A percentile compares a stretch with the other conserved stretches of the same genome.
Evolutionary conservation across 2,888 invertebrate species (phyloP).

Genomic region (Neelides folsomi): DNA sequence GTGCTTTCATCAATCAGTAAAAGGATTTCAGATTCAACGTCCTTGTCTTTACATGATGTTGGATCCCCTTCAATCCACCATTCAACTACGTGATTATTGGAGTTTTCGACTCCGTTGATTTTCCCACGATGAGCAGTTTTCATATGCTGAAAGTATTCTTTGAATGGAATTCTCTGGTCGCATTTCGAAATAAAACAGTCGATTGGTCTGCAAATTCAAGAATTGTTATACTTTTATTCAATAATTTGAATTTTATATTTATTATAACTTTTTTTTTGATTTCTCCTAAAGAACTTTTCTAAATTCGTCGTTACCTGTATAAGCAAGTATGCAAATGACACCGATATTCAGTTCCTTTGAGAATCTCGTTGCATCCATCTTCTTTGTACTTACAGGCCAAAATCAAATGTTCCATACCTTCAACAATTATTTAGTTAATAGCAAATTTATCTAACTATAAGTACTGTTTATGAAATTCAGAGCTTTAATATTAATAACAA

Average conservation of each 20-base stretch:
- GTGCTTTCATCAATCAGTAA: too few species aligned
- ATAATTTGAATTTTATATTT: too few species aligned
- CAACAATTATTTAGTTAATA: too few species aligned
- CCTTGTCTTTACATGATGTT: slow-evolving; percentile 8
- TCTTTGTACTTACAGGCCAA: slow-evolving; percentile 14
- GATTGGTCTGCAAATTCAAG: slow-evolving; percentile 8
- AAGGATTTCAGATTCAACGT: too few species aligned
- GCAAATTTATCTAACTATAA: too few species aligned
- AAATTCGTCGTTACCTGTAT: slow-evolving; percentile 4
- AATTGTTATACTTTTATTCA: too few species aligned
- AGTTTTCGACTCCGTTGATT: slow-evolving; percentile 17
- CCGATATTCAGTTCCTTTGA: slow-evolving; percentile 11
- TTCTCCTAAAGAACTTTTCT: too few species aligned
- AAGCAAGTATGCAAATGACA: slow-evolving; percentile 13
- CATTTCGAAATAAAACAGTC: slow-evolving; percentile 17
- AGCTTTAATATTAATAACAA: too few species aligned
- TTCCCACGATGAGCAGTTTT: slow-evolving; percentile 13
- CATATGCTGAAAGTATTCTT: slow-evolving; percentile 16
- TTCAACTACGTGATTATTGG: slow-evolving; percentile 12
- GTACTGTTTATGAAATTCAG: too few species aligned
- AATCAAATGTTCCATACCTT: slow-evolving; percentile 9
- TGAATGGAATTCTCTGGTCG: slow-evolving; percentile 12
- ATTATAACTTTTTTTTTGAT: too few species aligned
- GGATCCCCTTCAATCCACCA: slow-evolving; percentile 22
- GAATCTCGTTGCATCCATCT: slow-evolving; percentile 12